Conservation (phyloP, 2,888 invertebrate genomes). For the Cataglyphis livida region DNA sequence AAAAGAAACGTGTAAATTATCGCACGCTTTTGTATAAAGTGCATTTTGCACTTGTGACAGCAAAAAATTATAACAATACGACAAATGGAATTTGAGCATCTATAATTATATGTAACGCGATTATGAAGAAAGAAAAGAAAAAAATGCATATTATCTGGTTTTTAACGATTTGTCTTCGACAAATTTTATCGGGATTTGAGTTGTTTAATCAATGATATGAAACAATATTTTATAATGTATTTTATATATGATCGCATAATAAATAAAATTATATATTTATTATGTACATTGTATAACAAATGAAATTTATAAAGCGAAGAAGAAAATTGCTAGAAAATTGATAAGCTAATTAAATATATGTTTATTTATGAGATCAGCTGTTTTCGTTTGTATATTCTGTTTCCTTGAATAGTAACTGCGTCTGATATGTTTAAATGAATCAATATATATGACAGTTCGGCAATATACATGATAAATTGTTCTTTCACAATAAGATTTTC, state of each 20-base stretch:
- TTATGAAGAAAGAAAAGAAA: not conserved
- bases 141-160: not conserved
- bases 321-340: not conserved
- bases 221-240: not conserved
- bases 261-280: not conserved
- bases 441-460: no score
- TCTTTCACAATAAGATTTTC: not conserved
- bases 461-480: not conserved
- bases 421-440: not conserved
- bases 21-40: not conserved
- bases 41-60: not conserved
- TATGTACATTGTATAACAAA: not conserved
- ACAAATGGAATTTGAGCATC: not conserved
- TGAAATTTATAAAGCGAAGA: not conserved
- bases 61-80: not conserved
- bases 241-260: not conserved
- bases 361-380: not conserved
- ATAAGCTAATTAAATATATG: not conserved
- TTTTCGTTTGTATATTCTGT: not conserved
- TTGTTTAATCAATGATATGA: not conserved
- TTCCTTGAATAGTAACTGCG: not conserved
- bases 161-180: not conserved
- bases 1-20: not conserved
- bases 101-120: slow-evolving; percentile 22
- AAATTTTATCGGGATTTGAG: not conserved